Base-by-base conservation (phyloP, 2,797 vertebrate species). In the Gallirallus australis region DNA sequence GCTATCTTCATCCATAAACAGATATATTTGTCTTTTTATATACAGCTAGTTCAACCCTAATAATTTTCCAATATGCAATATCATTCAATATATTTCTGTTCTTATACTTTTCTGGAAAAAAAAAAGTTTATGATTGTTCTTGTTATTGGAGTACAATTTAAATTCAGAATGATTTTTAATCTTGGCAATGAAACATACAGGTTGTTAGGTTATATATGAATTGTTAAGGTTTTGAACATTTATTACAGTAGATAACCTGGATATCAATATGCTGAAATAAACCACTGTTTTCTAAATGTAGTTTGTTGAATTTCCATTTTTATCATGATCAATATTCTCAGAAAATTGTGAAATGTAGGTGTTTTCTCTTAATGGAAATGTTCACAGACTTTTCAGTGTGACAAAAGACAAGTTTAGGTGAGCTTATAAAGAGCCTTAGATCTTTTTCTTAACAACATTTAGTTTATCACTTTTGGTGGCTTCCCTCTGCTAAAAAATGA, bases 401-500 rank as follows among this genome's bases (percentile, higher is more conserved):
- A 81, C 47, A 27, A 28, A 79, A 61, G 6, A 20, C 9, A 14
- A 37, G 12, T 64, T 10, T 18, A 47, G 18, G 37, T 25, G 10
- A 80, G 1, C 5, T 70, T 37, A 2, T 23, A 60, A 79, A 50
- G 15, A 89, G 33, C 5, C 45, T 68, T 21, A 52, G 45, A 66
- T 20, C 18, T 80, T 54, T 63, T 77, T 2, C 7, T 52, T 56
- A 17, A 27, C 25, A 52, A 15, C 50, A 52, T 37, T 61, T 82
- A 79, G 31, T 90, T 65, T 24, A 90, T 95, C 95, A 85, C 5
- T 84, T 94, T 88, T 87, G 64, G 12, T 80, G 84, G 12, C 52
- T 90, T 93, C 13, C 3, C 35, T 86, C 52, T 19, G 76, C 45
- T 92, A 76, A 90, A 60, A 78, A 92, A 70, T 76, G n/a, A 77